Evolutionary conservation across 2,113 vertebrate species (phyloP), one percentile per base, ranked within the genome.

Genomic region (Seriola aureovittata): DNA sequence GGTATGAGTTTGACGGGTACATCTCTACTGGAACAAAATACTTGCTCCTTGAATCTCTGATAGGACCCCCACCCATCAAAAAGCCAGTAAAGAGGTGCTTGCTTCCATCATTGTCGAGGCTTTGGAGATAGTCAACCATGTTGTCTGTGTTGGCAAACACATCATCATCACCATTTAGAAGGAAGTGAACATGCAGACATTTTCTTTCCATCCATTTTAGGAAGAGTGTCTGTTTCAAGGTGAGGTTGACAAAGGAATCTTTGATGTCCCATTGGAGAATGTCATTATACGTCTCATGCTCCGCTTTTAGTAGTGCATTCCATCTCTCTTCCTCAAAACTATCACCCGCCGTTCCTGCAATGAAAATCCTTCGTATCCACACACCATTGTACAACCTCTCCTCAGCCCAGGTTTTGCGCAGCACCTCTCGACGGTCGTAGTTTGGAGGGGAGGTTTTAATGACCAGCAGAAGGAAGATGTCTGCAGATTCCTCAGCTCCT

Each of bases 191-290:
- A 0, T 91, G 54, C 0, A 94, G 87, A 64, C 97, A 98, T 75
- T 48, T 80, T 0, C 63, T 48, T 11, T 88, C 83, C 91, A 96
- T 92, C 97, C 97, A 98, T 67, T 93, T 7, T 0, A 97, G 80
- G 89, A 98, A 97, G 0, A 97, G 94, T 0, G 96, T 73, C 92
- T 97, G 97, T 91, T 97, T 98, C 76, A 98, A 91, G 0, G 96
- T 97, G 67, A 98, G 96, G 92, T 98, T 98, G 90, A 94, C 97
- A 93, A 97, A 98, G 0, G 94, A 80, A 85, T 98, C 97, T 0
- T 4, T 44, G 48, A 98, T 97, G 62, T 93, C 90, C 97, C 97
- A 98, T 86, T 97, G 97, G 55, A 98, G 80, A 40, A 98, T 91
- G 79, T 98, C 97, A 0, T 76, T 1, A 4, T 96, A 48, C 3